Evolutionary conservation across 2,797 vertebrate genomes (phyloP), one percentile per base, ranked within the genome.

Genomic region (Liparis tanakae): DNA sequence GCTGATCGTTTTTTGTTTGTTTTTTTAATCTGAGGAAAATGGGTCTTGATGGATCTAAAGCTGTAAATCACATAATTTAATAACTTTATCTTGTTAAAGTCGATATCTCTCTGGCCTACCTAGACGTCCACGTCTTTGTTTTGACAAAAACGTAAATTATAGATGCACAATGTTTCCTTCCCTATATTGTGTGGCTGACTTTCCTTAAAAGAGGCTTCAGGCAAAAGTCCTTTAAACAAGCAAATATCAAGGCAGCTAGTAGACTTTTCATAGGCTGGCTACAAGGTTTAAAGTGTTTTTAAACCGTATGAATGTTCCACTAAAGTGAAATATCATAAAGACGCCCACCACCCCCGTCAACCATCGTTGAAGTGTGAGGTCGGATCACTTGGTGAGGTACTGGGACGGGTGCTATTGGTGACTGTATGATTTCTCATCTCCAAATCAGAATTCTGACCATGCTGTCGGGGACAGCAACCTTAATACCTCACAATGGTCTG

Each of bases 401-500:
- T 68, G 83, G 66, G 71, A 67, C 22, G 25, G 67, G 55, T 78
- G 48, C 70, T 83, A 60, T 76, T 79, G 73, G 76, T 67, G 77
- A 71, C 72, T 70, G 74, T 82, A 3, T 74, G 17, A 67, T 73
- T 76, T 84, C 67, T 80, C 72, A 64, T 82, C 74, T 88, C 59
- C 76, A 74, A 88, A 88, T 91, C 82, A 74, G 65, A 88, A 78
- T 81, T 85, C 75, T 78, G 75, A 83, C 74, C 72, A 72, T 44
- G 82, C 75, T 77, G 81, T 88, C 75, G 50, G 81, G 86, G 87
- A 89, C 82, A 82, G 87, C 84, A 91, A 93, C 89, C 88, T 87
- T 88, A 90, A 93, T 94, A 94, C 93, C 94, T 95, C 94, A 90
- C 89, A 41, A 76, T 82, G 78, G 87, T 89, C 72, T 85, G 71